Conservation (phyloP, 2,888 invertebrate species). For the Spodoptera picta region DNA sequence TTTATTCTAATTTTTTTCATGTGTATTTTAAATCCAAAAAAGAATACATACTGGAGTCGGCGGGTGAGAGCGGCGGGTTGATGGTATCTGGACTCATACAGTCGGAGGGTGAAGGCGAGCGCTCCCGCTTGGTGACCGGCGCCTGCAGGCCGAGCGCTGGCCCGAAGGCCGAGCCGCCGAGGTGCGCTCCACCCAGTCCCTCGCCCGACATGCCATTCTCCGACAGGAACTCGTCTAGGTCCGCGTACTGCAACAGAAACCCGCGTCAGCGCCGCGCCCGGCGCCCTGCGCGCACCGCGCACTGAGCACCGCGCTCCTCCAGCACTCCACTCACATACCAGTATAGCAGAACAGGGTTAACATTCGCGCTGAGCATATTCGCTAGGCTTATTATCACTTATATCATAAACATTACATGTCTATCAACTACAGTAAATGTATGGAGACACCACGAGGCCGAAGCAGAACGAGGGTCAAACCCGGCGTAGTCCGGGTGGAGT, state of each 20-base stretch:
- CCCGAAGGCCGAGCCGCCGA: slow-evolving; percentile 90
- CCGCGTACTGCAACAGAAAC: slow-evolving; percentile 94
- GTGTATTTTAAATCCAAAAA: too few species aligned
- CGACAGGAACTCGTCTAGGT: slow-evolving; percentile 98
- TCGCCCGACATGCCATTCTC: slow-evolving; percentile 98
- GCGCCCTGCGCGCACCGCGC: slow-evolving; percentile 26
- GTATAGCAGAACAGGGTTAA: slow-evolving; percentile 9
- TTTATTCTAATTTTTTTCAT: too few species aligned
- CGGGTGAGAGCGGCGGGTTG: slow-evolving; percentile 96
- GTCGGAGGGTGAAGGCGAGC: slow-evolving; percentile 95
- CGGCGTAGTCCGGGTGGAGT: slow-evolving; percentile 25
- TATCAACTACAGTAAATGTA: slow-evolving; percentile 32
- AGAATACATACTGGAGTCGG: slow-evolving; percentile 94
- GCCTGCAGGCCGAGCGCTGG: slow-evolving; percentile 89
- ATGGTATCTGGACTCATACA: slow-evolving; percentile 96
- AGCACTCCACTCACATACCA: slow-evolving; percentile 29
- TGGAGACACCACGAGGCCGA: slow-evolving; percentile 38
- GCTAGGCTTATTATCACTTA: slow-evolving; percentile 50
- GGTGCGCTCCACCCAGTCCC: slow-evolving; percentile 90
- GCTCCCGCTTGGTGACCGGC: slow-evolving; percentile 94
- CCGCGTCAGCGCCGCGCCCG: slow-evolving; percentile 41
- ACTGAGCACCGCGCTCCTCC: slow-evolving; percentile 22
- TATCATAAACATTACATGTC: slow-evolving; percentile 39
- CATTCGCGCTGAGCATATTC: slow-evolving; percentile 55
- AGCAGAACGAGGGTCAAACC: slow-evolving; percentile 39